Base-by-base conservation (phyloP, 1,140 invertebrate genomes). In the Campodea augens region DNA sequence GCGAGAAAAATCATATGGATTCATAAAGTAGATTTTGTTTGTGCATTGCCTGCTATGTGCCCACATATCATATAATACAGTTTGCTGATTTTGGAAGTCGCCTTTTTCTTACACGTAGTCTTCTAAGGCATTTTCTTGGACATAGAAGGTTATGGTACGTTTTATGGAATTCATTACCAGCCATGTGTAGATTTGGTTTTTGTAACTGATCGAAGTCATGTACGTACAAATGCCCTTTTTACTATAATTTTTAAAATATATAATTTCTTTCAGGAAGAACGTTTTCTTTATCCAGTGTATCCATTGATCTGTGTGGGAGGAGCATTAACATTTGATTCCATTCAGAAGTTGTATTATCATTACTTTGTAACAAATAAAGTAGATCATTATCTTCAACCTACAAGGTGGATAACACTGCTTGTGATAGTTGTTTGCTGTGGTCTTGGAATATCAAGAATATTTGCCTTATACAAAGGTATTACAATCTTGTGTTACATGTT, bases 201-300 rank as follows among this genome's bases (percentile, higher is more conserved):
- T n/a, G n/a, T n/a, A n/a, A n/a, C n/a, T n/a, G n/a, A n/a, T n/a
- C n/a, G n/a, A n/a, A n/a, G n/a, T n/a, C n/a, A n/a, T n/a, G n/a
- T n/a, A n/a, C n/a, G n/a, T n/a, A n/a, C n/a, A n/a, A n/a, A n/a
- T n/a, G n/a, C n/a, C n/a, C n/a, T n/a, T n/a, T n/a, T n/a, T n/a
- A n/a, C n/a, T n/a, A n/a, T n/a, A 25, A 49, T 32, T 19, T 2
- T 23, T 47, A 25, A 25, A 49, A 39, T 47, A 51, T n/a, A 41
- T 36, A 36, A 36, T 37, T 38, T 51, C 55, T 24, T 51, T 65
- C 50, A 77, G 72, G 81, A 86, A 61, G 82, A 87, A 61, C 67
- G 86, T 46, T 98, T 98, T 66, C 64, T 98, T n/a, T 98, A 90
- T 63, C 95, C 95, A 2, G 73, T 96, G 5, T 99, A 97, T 67